phyloP scores from a whole-genome alignment of 1,140 invertebrate genomes.

The Aphelenchoides avenae region DNA sequence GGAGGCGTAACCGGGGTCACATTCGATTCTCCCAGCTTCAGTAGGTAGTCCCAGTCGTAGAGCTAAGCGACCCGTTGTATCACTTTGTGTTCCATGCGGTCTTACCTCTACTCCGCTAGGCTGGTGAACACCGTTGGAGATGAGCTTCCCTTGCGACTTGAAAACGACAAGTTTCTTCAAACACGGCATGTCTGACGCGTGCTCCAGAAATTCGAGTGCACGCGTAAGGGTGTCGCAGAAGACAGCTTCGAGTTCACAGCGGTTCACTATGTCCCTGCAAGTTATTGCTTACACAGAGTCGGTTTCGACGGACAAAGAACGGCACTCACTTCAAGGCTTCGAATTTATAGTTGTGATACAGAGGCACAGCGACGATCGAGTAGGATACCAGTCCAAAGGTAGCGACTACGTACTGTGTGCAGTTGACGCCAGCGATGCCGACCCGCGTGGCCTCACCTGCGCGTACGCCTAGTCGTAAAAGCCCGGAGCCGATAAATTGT shows the following conservation, averaged over 20 bases:
- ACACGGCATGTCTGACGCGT: slow-evolving; percentile 13
- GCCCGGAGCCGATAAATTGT: slow-evolving; percentile 25
- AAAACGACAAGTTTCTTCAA: slow-evolving; percentile 42
- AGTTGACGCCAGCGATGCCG: slow-evolving; percentile 41
- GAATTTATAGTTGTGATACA: slow-evolving; percentile 51
- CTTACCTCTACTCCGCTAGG: slow-evolving; percentile 1
- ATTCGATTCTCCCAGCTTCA: slow-evolving; percentile 28
- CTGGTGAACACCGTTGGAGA: slow-evolving; percentile 7
- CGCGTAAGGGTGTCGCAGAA: slow-evolving; percentile 44
- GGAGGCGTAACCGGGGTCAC: slow-evolving; percentile 65
- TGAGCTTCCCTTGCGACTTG: slow-evolving; percentile 12
- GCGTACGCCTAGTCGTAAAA: slow-evolving; percentile 22
- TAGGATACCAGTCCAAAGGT: slow-evolving; percentile 27
- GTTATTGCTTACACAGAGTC: background rate
- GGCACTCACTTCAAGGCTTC: slow-evolving; percentile 38
- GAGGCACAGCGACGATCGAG: slow-evolving; percentile 40
- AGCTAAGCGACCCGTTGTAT: slow-evolving; percentile 19
- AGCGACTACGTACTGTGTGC: slow-evolving; percentile 31
- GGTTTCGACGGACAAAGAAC: background rate
- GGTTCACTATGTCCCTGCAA: slow-evolving; percentile 47
- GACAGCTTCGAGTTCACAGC: slow-evolving; percentile 41
- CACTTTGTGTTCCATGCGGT: background rate
- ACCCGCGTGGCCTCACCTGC: slow-evolving; percentile 23
- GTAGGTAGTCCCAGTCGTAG: slow-evolving; percentile 20
- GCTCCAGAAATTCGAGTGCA: slow-evolving; percentile 30